These are phyloP conservation scores for Sturnira hondurensis DNA, from an alignment of 2,113 vertebrate genomes.

Conservation along the genomic window DNA sequence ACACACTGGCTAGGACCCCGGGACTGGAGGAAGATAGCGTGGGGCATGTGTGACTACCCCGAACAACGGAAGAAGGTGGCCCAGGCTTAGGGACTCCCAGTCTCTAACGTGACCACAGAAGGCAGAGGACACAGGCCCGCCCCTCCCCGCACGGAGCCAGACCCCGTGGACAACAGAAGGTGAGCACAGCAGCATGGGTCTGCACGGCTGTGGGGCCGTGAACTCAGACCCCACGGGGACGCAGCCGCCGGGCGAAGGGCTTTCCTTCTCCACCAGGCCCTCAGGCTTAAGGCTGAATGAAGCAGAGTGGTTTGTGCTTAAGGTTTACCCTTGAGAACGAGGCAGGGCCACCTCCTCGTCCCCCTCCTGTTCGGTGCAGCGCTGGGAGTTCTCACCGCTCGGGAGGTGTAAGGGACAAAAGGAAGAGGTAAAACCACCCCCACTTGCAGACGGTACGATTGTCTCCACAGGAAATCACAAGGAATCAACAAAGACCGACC, in stretches of 20 bases:
- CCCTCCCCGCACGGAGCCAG: not conserved
- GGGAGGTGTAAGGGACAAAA: not conserved
- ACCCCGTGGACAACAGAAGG: too few species aligned
- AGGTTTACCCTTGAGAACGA: not conserved
- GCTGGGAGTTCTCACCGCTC: not conserved
- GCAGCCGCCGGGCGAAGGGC: not conserved
- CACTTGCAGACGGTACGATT: not conserved
- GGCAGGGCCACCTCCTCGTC: not conserved
- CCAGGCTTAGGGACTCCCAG: too few species aligned
- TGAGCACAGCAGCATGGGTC: too few species aligned
- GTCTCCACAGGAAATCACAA: not conserved
- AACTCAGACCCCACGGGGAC: too few species aligned
- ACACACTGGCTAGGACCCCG: not conserved
- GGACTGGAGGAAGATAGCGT: not conserved
- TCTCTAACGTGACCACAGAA: not conserved
- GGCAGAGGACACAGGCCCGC: not conserved
- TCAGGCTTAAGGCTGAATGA: too few species aligned
- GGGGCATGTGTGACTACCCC: too few species aligned
- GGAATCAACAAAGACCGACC: not conserved
- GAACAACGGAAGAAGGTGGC: not conserved
- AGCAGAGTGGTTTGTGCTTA: not conserved
- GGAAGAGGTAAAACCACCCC: not conserved
- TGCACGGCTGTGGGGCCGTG: too few species aligned
- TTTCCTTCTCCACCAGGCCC: not conserved
- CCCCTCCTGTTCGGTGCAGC: not conserved